Evolutionary conservation across 1,140 invertebrate genomes (phyloP).

Genomic region (Holotrichia oblita): DNA sequence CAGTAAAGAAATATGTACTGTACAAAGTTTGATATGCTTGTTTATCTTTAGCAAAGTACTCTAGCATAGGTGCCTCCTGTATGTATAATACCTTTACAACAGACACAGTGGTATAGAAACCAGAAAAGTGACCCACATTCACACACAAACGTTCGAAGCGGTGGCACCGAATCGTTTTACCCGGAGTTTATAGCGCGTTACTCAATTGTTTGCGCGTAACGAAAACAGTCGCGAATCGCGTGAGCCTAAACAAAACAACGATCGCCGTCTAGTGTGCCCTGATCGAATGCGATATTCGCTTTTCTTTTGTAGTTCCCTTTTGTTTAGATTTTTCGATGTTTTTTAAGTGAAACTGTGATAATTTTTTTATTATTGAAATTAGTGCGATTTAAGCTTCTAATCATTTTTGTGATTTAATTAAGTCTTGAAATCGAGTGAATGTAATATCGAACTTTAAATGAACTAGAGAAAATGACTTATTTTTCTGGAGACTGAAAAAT

Average conservation of each 20-base stretch:
- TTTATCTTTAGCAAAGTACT: too few relatives aligned
- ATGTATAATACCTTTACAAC: not conserved
- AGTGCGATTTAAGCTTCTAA: not conserved
- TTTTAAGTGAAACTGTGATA: not conserved
- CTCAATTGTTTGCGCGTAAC: constrained; percentile 2
- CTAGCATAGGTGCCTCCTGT: too few relatives aligned
- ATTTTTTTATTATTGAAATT: not conserved
- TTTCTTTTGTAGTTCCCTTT: not conserved
- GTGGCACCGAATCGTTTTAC: not conserved
- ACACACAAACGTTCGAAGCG: not conserved
- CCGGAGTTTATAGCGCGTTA: not conserved
- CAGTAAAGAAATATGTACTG: too few relatives aligned
- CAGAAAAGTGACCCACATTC: constrained; percentile 11
- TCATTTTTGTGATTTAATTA: not conserved
- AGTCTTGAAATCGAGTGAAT: too few relatives aligned
- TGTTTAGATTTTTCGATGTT: not conserved
- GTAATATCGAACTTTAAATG: too few relatives aligned
- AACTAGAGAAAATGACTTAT: not conserved
- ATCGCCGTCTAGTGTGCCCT: not conserved
- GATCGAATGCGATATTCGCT: not conserved
- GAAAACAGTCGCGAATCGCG: not conserved
- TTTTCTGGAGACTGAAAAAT: too few relatives aligned
- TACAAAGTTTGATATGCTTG: too few relatives aligned
- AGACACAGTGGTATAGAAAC: not conserved
- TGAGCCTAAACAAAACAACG: not conserved